Evolutionary conservation across 2,888 invertebrate species (phyloP).

Genomic region (Parascotia fuliginaria): DNA sequence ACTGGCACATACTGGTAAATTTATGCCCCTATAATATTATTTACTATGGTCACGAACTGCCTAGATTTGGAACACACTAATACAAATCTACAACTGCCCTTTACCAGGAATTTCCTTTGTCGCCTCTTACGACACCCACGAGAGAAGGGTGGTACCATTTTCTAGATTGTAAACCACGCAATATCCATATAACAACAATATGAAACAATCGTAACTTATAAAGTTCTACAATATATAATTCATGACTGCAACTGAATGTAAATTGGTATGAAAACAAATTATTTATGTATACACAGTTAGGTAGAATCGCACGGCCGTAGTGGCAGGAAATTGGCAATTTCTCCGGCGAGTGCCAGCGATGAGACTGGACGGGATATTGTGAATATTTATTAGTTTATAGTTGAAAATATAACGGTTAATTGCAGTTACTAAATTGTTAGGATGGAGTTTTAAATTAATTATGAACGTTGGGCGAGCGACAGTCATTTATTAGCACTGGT

Average conservation of each 20-base stretch:
- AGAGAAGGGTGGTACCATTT: too few species aligned
- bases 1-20: too few species aligned
- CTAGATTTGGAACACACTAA: too few species aligned
- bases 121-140: too few species aligned
- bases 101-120: too few species aligned
- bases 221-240: conserved; percentile 18
- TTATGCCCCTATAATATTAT: too few species aligned
- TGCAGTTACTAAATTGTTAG: conserved; percentile 39
- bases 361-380: conserved; percentile 36
- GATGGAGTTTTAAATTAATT: conserved; percentile 39
- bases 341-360: conserved; percentile 46
- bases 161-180: too few species aligned
- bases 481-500: conserved; percentile 5
- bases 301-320: conserved; percentile 53
- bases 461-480: conserved; percentile 12
- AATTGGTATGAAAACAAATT: conserved; percentile 55
- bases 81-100: too few species aligned
- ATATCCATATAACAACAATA: not conserved
- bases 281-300: conserved; percentile 46
- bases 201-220: conserved; percentile 1
- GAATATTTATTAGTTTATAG: conserved; percentile 48
- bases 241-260: conserved; percentile 34
- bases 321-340: conserved; percentile 78
- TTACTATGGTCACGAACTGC: too few species aligned
- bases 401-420: conserved; percentile 39